phyloP scores from a whole-genome alignment of 64 coral and sea anemone species.

The Dendronephthya gigantea region DNA sequence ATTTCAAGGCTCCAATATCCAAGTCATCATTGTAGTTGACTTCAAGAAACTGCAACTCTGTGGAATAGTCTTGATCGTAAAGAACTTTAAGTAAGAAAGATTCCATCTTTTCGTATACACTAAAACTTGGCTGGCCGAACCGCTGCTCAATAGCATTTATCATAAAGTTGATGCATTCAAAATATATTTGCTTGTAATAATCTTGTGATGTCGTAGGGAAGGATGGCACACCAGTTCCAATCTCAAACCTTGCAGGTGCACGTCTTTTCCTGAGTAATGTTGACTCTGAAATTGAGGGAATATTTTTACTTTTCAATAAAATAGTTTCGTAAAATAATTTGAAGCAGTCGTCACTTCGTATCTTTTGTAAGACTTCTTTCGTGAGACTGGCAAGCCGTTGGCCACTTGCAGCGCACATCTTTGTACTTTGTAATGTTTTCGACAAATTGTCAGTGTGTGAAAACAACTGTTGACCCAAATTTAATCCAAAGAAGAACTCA shows the following conservation, averaged over 20 bases:
- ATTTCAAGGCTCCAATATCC: constrained; percentile 15
- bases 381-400: background rate
- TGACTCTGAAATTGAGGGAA: constrained; percentile 19
- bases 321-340: constrained; percentile 17
- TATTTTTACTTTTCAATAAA: constrained; percentile 8
- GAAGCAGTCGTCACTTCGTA: constrained; percentile 24
- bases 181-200: constrained; percentile 30
- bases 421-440: constrained; percentile 5
- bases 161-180: constrained; percentile 47
- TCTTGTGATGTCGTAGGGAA: constrained; percentile 25
- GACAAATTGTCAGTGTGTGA: constrained; percentile 9
- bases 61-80: constrained; percentile 25
- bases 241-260: constrained; percentile 16
- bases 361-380: constrained; percentile 2
- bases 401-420: background rate
- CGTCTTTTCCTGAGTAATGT: constrained; percentile 23
- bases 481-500: constrained; percentile 13
- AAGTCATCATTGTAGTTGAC: constrained; percentile 33
- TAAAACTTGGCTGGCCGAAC: constrained; percentile 45
- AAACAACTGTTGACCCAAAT: constrained; percentile 4
- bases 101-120: constrained; percentile 47
- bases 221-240: constrained; percentile 2
- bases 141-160: constrained; percentile 46
- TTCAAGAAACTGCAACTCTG: constrained; percentile 29
- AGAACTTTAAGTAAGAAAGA: constrained; percentile 32